Evolutionary conservation across 2,113 vertebrate species (phyloP).

Genomic region (Gallinago paraguaiae): DNA sequence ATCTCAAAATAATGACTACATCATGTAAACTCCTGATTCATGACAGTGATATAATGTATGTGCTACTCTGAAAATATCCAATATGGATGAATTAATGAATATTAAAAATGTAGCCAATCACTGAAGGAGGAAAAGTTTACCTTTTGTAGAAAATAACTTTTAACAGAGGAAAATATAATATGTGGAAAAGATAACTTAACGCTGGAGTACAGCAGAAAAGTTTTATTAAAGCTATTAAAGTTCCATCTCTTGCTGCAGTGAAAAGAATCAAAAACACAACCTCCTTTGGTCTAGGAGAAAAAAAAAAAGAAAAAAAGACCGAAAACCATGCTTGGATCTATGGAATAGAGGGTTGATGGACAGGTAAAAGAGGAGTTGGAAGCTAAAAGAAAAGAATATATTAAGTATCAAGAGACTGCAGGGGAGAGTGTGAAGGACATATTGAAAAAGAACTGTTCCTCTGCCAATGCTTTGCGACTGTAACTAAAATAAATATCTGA

Average conservation of each 20-base stretch:
- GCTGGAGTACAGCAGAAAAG: slow-evolving; percentile 30
- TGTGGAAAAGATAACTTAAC: slow-evolving; percentile 21
- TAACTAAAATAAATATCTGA: slow-evolving; percentile 7
- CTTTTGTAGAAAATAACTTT: slow-evolving; percentile 2
- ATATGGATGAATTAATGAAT: neutral
- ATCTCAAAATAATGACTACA: neutral
- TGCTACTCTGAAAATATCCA: neutral
- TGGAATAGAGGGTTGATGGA: slow-evolving; percentile 64
- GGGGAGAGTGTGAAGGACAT: slow-evolving; percentile 52
- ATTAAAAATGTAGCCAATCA: slow-evolving; percentile 10
- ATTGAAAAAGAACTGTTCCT: slow-evolving; percentile 21
- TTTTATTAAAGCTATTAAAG: slow-evolving; percentile 69
- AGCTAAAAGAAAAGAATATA: slow-evolving; percentile 56
- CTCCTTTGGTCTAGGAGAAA: slow-evolving; percentile 61
- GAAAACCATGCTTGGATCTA: slow-evolving; percentile 55
- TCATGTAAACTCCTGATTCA: neutral
- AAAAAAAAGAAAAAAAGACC: slow-evolving; percentile 16
- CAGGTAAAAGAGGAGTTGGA: slow-evolving; percentile 62
- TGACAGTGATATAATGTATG: neutral
- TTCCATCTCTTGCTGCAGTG: slow-evolving; percentile 35
- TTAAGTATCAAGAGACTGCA: slow-evolving; percentile 43
- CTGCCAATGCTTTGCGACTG: neutral
- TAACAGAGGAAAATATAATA: neutral
- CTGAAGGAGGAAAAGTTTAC: neutral
- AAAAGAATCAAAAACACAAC: slow-evolving; percentile 61